Conservation (phyloP, 2,888 invertebrate genomes). For the Drosophila diplacantha region DNA sequence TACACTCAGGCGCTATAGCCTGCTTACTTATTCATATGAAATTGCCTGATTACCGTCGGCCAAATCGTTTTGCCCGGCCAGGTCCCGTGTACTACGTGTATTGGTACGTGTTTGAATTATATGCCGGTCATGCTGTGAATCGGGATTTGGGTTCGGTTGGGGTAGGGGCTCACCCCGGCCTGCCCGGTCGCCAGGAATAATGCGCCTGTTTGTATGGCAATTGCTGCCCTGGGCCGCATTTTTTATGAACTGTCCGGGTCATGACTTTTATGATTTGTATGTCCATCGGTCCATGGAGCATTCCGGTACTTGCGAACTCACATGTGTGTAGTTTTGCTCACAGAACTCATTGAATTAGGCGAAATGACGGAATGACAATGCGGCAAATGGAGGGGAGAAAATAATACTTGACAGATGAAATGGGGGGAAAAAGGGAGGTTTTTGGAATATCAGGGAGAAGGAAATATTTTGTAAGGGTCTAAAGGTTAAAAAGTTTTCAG, state of each 20-base stretch:
- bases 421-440: background rate
- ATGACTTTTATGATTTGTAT: slow-evolving; percentile 69
- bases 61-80: slow-evolving; percentile 13
- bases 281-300: slow-evolving; percentile 36
- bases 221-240: slow-evolving; percentile 66
- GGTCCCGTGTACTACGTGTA: slow-evolving; percentile 29
- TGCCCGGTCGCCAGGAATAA: slow-evolving; percentile 43
- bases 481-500: background rate
- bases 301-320: slow-evolving; percentile 36
- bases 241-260: slow-evolving; percentile 64
- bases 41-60: slow-evolving; percentile 67
- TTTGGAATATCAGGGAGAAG: too few species aligned
- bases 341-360: slow-evolving; percentile 64
- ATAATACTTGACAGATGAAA: slow-evolving; percentile 3
- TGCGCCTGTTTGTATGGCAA: slow-evolving; percentile 68
- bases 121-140: slow-evolving; percentile 62
- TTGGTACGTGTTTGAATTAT: slow-evolving; percentile 70
- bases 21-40: slow-evolving; percentile 70
- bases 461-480: background rate
- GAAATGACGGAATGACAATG: slow-evolving; percentile 56
- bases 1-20: slow-evolving; percentile 63
- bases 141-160: slow-evolving; percentile 26
- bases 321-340: slow-evolving; percentile 58
- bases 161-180: background rate
- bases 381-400: slow-evolving; percentile 21